These are phyloP conservation scores for Dicyrtoma fusca DNA, from an alignment of 2,888 invertebrate genomes.

Conservation along the genomic window DNA sequence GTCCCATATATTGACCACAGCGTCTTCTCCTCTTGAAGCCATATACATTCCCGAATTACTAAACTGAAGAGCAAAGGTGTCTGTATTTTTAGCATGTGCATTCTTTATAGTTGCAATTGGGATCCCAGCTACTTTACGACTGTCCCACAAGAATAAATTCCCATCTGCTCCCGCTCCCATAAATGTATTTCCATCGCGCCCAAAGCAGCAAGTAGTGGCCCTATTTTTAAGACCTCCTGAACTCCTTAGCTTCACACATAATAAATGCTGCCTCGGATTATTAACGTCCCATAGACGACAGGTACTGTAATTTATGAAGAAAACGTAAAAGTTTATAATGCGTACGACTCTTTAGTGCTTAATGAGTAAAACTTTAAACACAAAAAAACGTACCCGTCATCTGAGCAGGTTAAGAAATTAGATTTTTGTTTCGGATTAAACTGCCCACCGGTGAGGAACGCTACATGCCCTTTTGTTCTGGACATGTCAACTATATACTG, in stretches of 20 bases:
- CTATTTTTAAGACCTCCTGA: slow-evolving; percentile 83
- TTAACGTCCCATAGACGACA: slow-evolving; percentile 87
- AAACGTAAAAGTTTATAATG: not conserved
- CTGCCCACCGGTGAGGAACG: slow-evolving; percentile 83
- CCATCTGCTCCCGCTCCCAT: slow-evolving; percentile 94
- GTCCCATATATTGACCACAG: slow-evolving; percentile 95
- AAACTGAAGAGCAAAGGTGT: slow-evolving; percentile 82
- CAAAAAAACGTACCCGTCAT: slow-evolving; percentile 79
- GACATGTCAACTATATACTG: slow-evolving; percentile 95
- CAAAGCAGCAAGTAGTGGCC: slow-evolving; percentile 82
- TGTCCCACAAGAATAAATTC: slow-evolving; percentile 96
- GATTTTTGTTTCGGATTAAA: slow-evolving; percentile 92
- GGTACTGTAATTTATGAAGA: slow-evolving; percentile 63
- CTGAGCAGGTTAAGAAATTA: slow-evolving; percentile 92
- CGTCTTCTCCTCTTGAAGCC: slow-evolving; percentile 85
- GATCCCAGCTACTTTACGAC: slow-evolving; percentile 77
- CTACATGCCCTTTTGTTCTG: slow-evolving; percentile 91
- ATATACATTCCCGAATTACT: slow-evolving; percentile 82
- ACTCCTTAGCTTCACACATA: slow-evolving; percentile 83
- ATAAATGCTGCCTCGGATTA: slow-evolving; percentile 75
- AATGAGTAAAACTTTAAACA: not conserved
- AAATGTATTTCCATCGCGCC: slow-evolving; percentile 82
- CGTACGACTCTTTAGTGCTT: not conserved
- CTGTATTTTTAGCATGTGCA: slow-evolving; percentile 78
- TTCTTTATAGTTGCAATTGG: slow-evolving; percentile 64